These are phyloP conservation scores for Agonopterix alstromeriana DNA, from an alignment of 2,888 invertebrate genomes.

Conservation along the genomic window DNA sequence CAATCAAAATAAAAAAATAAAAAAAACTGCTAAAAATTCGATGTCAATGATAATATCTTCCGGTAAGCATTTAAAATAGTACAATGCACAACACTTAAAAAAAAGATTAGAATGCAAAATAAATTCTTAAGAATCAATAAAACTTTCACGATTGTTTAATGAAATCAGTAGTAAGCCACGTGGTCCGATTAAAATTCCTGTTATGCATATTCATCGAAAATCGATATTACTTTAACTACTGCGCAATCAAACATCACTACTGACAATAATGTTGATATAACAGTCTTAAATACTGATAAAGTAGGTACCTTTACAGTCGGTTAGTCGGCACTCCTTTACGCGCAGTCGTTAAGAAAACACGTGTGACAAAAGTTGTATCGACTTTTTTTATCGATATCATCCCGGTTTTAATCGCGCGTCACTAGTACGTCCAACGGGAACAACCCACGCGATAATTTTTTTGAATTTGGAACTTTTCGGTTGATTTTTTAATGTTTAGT, in stretches of 20 bases:
- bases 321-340: slow-evolving; percentile 24
- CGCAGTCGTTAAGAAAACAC: slow-evolving; percentile 28
- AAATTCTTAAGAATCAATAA: too few species aligned
- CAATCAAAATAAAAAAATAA: too few species aligned
- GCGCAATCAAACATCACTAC: slow-evolving; percentile 1
- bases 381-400: slow-evolving; percentile 20
- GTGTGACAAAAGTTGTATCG: slow-evolving; percentile 10
- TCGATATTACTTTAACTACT: slow-evolving; percentile 21
- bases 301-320: slow-evolving; percentile 14
- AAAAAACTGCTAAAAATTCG: too few species aligned
- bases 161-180: not conserved
- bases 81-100: too few species aligned
- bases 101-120: too few species aligned
- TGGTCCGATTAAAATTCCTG: slow-evolving; percentile 11
- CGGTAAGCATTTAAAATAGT: too few species aligned
- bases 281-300: slow-evolving; percentile 33
- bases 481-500: slow-evolving; percentile 7
- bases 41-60: too few species aligned
- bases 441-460: slow-evolving; percentile 15
- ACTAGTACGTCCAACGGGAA: slow-evolving; percentile 21
- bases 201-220: slow-evolving; percentile 28
- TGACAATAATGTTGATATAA: slow-evolving; percentile 24
- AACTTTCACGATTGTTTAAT: too few species aligned
- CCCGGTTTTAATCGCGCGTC: slow-evolving; percentile 14
- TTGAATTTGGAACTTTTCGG: slow-evolving; percentile 3